Conservation (phyloP, 2,113 vertebrate species). For the Theristicus caerulescens region DNA sequence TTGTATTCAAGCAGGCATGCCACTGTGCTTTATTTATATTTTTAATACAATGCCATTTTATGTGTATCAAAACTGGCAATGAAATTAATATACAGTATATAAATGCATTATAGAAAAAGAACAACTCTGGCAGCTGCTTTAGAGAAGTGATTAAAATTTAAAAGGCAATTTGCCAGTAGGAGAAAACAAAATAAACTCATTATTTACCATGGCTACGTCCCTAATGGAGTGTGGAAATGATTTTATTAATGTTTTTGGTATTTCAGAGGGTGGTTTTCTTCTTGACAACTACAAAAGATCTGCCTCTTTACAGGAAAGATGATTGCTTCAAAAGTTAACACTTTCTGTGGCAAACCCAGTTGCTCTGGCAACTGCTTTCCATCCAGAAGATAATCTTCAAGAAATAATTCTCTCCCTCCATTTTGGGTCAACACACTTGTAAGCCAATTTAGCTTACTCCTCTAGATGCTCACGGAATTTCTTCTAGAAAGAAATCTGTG, state of each 20-base stretch:
- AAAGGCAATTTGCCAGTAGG: conserved; percentile 46
- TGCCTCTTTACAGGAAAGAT: neutral
- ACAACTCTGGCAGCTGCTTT: conserved; percentile 35
- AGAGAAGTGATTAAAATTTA: conserved; percentile 62
- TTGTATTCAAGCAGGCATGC: conserved; percentile 2
- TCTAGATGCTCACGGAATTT: neutral
- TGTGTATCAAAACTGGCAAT: neutral
- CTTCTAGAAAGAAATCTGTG: neutral
- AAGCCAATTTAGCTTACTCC: neutral
- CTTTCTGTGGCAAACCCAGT: neutral
- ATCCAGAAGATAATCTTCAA: neutral
- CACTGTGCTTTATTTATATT: conserved; percentile 35
- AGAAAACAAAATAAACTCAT: conserved; percentile 64
- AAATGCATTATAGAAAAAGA: neutral
- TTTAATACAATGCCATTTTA: conserved; percentile 27
- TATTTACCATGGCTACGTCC: conserved; percentile 56
- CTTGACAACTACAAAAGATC: neutral
- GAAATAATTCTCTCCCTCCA: neutral
- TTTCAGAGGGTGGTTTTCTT: neutral
- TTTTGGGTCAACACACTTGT: neutral
- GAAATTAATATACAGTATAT: conserved; percentile 45
- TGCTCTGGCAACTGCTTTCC: conserved; percentile 34
- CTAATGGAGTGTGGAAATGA: conserved; percentile 54
- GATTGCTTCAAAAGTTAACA: neutral
- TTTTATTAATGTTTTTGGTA: conserved; percentile 50